phyloP scores from a whole-genome alignment of 2,113 vertebrate species.

The Thunnus maccoyii region DNA sequence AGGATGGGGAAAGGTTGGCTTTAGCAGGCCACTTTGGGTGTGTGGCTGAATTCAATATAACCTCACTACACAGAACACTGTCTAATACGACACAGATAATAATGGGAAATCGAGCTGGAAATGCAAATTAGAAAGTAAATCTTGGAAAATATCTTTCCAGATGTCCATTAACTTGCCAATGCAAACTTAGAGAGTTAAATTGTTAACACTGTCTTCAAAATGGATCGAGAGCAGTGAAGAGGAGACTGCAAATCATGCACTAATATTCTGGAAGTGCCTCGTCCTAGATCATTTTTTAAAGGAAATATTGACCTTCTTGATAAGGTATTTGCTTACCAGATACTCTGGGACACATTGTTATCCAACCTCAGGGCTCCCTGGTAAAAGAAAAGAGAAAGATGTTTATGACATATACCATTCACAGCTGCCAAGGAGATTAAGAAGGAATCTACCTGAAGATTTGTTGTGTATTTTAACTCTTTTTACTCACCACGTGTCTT shows the following conservation, averaged over 20 bases:
- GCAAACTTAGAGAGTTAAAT: background rate
- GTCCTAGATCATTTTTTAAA: background rate
- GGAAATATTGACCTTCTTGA: slow-evolving; percentile 9
- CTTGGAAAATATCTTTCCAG: background rate
- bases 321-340: slow-evolving; percentile 1
- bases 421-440: background rate
- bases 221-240: background rate
- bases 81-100: background rate
- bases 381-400: background rate
- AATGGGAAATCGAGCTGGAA: background rate
- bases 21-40: background rate
- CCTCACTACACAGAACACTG: background rate
- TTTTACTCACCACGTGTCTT: too few species aligned
- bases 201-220: too few species aligned
- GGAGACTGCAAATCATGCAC: background rate
- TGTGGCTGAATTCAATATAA: background rate
- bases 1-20: background rate
- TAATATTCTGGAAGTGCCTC: background rate
- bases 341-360: background rate
- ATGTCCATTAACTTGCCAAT: background rate
- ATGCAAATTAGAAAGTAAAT: background rate
- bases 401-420: background rate
- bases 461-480: too few species aligned
- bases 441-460: background rate
- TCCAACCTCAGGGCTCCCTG: background rate